Evolutionary conservation across 2,888 invertebrate species (phyloP).

Genomic region (Miltochrista miniata): DNA sequence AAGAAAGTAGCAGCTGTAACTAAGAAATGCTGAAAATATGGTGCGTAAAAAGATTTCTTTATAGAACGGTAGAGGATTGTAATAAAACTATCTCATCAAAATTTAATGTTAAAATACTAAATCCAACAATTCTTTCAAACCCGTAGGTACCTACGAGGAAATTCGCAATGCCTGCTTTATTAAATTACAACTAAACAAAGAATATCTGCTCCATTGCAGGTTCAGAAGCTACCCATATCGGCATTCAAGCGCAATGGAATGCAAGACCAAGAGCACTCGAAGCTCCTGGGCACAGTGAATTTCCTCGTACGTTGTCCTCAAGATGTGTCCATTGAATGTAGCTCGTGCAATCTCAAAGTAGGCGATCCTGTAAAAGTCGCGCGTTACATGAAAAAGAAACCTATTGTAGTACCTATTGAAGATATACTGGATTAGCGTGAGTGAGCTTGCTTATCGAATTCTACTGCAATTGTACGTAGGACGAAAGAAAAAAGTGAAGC

Average conservation of each 20-base stretch:
- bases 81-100: neutral
- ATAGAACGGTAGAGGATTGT: neutral
- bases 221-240: conserved; percentile 64
- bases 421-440: conserved; percentile 57
- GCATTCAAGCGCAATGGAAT: conserved; percentile 79
- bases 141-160: conserved; percentile 13
- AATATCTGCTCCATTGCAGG: conserved; percentile 73
- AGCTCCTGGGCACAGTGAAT: conserved; percentile 64
- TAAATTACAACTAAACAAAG: conserved; percentile 46
- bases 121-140: neutral
- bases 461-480: neutral
- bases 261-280: conserved; percentile 76
- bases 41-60: conserved; percentile 47
- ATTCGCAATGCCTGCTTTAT: conserved; percentile 25
- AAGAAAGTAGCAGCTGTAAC: conserved; percentile 63
- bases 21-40: conserved; percentile 52
- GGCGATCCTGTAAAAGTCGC: conserved; percentile 67
- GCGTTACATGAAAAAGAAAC: conserved; percentile 44
- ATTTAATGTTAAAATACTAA: neutral
- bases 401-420: conserved; percentile 61
- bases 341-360: conserved; percentile 47
- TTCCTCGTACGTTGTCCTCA: conserved; percentile 63
- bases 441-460: neutral
- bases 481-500: neutral
- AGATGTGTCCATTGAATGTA: conserved; percentile 65